Conservation (phyloP, 2,113 vertebrate species). For the Fregata magnificens region DNA sequence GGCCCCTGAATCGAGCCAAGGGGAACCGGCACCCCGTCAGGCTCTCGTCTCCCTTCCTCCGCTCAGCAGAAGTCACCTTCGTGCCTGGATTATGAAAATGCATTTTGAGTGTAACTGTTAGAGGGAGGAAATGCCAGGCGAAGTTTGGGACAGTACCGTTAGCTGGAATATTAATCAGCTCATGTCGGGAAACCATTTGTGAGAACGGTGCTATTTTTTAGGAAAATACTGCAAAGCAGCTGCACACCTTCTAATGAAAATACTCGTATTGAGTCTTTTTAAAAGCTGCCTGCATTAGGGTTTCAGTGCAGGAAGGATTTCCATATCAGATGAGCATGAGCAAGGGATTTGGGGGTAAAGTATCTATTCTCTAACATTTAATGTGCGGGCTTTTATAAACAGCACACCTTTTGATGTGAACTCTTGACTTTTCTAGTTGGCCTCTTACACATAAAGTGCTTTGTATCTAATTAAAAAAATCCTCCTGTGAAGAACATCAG, state of each 20-base stretch:
- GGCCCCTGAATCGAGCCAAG: background rate
- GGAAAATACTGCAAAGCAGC: background rate
- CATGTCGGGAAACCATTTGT: background rate
- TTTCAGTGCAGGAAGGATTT: background rate
- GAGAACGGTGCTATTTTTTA: background rate
- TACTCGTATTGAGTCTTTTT: rapidly evolving
- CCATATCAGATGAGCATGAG: background rate
- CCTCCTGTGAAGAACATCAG: background rate
- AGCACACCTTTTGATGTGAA: background rate
- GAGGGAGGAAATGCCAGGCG: background rate
- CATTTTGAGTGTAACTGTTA: background rate
- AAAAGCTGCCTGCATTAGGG: background rate
- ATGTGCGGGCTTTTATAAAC: background rate
- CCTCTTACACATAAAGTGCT: background rate
- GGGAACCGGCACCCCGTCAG: background rate
- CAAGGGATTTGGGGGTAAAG: background rate
- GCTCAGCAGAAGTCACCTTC: background rate
- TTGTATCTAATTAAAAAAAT: background rate
- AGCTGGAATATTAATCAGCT: constrained; percentile 15
- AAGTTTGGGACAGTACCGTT: background rate
- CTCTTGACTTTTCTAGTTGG: background rate
- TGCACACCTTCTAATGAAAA: background rate
- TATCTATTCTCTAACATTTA: background rate
- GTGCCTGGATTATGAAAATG: background rate
- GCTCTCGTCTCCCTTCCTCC: background rate